Evolutionary conservation across 2,113 vertebrate species (phyloP).

Genomic region (Romanogobio albipinnatus): DNA sequence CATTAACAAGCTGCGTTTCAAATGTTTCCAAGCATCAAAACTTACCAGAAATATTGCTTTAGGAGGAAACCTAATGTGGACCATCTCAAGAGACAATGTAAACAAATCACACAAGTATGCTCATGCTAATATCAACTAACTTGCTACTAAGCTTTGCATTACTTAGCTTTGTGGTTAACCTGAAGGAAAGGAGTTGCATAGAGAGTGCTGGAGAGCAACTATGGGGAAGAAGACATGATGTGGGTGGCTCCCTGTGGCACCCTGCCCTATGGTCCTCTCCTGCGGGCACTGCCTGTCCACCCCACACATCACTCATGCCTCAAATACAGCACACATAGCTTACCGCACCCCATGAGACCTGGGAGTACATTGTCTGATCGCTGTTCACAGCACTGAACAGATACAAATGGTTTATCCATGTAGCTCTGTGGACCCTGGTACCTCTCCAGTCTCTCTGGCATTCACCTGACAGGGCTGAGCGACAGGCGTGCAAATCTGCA

Average conservation of each 20-base stretch:
- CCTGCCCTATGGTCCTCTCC: constrained; percentile 70
- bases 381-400: constrained; percentile 69
- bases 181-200: constrained; percentile 68
- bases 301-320: constrained; percentile 61
- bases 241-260: constrained; percentile 80
- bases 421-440: constrained; percentile 74
- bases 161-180: constrained; percentile 84
- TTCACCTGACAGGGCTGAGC: constrained; percentile 77
- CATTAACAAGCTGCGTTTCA: not conserved
- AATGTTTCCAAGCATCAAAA: not conserved
- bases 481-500: constrained; percentile 74
- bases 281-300: constrained; percentile 69
- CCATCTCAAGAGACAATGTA: not conserved
- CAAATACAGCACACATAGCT: constrained; percentile 46
- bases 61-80: not conserved
- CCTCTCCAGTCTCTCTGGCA: constrained; percentile 66
- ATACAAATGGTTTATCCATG: constrained; percentile 91
- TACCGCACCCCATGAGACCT: constrained; percentile 21
- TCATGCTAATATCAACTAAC: not conserved
- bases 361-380: constrained; percentile 73
- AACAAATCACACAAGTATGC: constrained; percentile 9
- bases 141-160: not conserved
- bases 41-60: not conserved
- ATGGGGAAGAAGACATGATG: constrained; percentile 54
- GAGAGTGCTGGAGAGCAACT: constrained; percentile 5